Base-by-base conservation (phyloP, 2,113 vertebrate genomes). In the Thymallus thymallus region DNA sequence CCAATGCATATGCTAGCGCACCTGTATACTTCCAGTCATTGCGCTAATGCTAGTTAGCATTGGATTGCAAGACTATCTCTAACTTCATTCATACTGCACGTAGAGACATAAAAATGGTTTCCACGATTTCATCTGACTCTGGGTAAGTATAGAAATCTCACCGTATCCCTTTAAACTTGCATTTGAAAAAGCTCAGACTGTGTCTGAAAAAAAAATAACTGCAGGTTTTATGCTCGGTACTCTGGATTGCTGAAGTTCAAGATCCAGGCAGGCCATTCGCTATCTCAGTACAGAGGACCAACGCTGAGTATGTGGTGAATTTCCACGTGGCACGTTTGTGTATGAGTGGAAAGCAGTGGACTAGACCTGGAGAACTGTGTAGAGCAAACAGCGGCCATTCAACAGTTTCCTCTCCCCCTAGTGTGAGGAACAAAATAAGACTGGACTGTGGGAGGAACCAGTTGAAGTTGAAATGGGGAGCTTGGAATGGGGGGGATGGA, bases 201-300 rank as follows among this genome's bases (percentile, higher is more conserved):
- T 68, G 45, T 66, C n/a, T n/a, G n/a, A n/a, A n/a, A n/a, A n/a
- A n/a, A n/a, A n/a, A n/a, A 46, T 4, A 13, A 48, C 71, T 65
- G 32, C 77, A 99, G 98, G 90, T 99, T 99, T 85, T 99, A 99
- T 3, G 98, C 97, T 1, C 94, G 97, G 20, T 97, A 99, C 85
- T 98, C 98, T 0, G 97, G 98, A 55, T 91, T 99, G 75, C 93
- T 99, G 83, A 99, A 99, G 95, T 99, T 99, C 79, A 98, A 99
- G 92, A 99, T 99, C 92, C 97, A 99, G 91, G 97, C 98, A 0
- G 98, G 98, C 5, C 97, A n/a, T 99, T 99, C 0, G 98, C 98
- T 65, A 99, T 99, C 88, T 99, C 98, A 0, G 98, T 99, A 81
- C 98, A 99, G 91, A 94, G 98, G 86, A 99, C 97, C 16, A 99